These are phyloP conservation scores for Pontoporia blainvillei DNA, from an alignment of 2,113 vertebrate species.

Conservation along the genomic window DNA sequence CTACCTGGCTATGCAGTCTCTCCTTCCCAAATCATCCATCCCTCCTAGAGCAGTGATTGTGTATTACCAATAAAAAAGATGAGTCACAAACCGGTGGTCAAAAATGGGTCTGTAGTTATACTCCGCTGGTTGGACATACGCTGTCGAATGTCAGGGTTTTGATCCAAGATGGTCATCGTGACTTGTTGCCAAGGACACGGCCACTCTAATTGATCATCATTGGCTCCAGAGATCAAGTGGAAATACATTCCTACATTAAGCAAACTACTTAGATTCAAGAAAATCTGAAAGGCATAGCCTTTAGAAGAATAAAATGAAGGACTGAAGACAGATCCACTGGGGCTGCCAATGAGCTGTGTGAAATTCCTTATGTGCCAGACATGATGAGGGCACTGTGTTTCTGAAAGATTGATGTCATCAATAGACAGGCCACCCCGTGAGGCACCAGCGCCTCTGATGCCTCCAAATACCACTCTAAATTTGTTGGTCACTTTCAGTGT, in stretches of 20 bases:
- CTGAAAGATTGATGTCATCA: conserved; percentile 95
- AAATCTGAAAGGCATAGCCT: conserved; percentile 92
- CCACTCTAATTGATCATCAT: conserved; percentile 87
- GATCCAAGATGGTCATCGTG: conserved; percentile 88
- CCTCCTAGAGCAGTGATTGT: not conserved
- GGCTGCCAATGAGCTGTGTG: conserved; percentile 65
- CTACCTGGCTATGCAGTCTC: not conserved
- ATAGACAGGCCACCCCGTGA: conserved; percentile 88
- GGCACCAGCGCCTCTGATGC: conserved; percentile 70
- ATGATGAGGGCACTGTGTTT: conserved; percentile 90
- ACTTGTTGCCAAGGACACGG: conserved; percentile 91
- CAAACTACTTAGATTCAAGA: conserved; percentile 68
- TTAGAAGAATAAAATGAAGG: conserved; percentile 87
- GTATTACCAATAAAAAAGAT: not conserved
- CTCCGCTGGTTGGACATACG: conserved; percentile 90
- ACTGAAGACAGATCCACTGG: conserved; percentile 78
- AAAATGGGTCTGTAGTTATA: conserved; percentile 86
- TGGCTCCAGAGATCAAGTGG: conserved; percentile 86
- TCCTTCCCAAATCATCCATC: not conserved
- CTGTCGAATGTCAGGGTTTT: conserved; percentile 88
- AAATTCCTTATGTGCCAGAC: conserved; percentile 91
- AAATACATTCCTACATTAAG: conserved; percentile 83
- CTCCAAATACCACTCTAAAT: conserved; percentile 91
- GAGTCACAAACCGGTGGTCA: conserved; percentile 77
- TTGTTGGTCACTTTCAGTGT: conserved; percentile 82